Conservation (phyloP, 1,140 invertebrate species). For the Bombus breviceps region DNA sequence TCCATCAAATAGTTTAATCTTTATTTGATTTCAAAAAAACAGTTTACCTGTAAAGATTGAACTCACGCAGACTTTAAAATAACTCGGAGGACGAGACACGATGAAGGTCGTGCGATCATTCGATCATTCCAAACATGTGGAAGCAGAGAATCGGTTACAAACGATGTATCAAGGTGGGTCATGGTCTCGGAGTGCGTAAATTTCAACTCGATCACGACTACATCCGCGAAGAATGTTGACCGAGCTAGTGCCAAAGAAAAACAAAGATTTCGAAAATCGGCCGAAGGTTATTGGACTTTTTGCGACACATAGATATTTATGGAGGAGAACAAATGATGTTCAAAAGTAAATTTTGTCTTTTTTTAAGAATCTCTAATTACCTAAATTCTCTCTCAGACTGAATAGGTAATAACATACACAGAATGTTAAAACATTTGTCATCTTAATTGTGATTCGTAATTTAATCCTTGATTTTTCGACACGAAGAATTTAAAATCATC, state of each 20-base stretch:
- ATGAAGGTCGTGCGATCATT: slow-evolving; percentile 17
- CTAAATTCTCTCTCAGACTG: no score
- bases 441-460: no score
- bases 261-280: neutral
- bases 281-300: neutral
- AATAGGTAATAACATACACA: no score
- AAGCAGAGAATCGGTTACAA: neutral
- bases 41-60: no score
- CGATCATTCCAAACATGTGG: neutral
- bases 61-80: neutral
- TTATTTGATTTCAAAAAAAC: neutral
- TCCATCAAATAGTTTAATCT: neutral
- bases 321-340: no score
- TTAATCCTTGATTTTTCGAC: no score
- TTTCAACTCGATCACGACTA: neutral
- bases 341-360: no score
- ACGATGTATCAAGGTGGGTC: slow-evolving; percentile 17
- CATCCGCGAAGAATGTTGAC: neutral
- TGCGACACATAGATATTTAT: no score
- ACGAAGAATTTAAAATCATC: no score
- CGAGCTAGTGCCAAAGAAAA: no score
- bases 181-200: neutral
- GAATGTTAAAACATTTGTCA: no score
- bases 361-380: no score
- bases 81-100: neutral